Percentiles rank a stretch among this genome's conserved stretches.
Conservation (phyloP, 2,113 vertebrate species). For the Microtus oregoni region DNA sequence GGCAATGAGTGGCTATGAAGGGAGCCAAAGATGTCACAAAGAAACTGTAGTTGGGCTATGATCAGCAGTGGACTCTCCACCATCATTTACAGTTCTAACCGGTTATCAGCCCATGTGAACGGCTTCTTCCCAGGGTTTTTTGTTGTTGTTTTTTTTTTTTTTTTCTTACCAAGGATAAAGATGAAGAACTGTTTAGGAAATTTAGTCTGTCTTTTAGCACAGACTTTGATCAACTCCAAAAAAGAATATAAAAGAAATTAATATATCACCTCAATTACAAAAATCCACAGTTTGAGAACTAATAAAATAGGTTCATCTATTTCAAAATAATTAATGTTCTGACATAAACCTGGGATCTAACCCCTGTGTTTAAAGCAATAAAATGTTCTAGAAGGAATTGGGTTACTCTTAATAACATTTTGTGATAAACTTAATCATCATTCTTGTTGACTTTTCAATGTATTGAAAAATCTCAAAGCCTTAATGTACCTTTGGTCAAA, state of each 20-base stretch:
- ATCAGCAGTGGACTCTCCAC: background rate
- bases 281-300: background rate
- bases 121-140: too few species aligned
- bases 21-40: background rate
- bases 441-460: background rate
- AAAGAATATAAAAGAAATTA: background rate
- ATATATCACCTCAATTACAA: background rate
- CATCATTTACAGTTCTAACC: too few species aligned
- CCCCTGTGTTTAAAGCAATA: background rate
- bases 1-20: background rate
- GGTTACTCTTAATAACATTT: background rate
- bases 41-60: background rate
- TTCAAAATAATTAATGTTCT: background rate
- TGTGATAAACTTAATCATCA: background rate
- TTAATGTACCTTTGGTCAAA: too few species aligned
- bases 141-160: too few species aligned
- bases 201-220: background rate
- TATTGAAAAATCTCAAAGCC: too few species aligned
- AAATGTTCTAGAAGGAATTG: background rate
- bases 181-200: background rate
- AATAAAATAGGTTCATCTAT: background rate
- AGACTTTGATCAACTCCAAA: background rate
- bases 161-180: too few species aligned
- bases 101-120: background rate
- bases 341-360: background rate